Conservation (phyloP, 2,888 invertebrate genomes). For the Pteria penguin region DNA sequence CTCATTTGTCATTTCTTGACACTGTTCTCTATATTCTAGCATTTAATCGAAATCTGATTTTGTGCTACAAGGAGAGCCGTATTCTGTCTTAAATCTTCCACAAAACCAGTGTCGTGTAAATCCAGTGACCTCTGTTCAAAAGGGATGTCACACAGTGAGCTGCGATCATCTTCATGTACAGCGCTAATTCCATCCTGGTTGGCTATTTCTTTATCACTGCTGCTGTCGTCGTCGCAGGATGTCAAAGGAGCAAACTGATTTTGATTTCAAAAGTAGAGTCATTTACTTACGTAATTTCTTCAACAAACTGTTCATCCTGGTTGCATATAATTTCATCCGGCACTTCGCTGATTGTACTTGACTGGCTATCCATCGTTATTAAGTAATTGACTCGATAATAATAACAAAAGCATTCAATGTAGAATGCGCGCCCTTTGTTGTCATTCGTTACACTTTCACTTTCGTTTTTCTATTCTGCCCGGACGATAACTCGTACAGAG, state of each 20-base stretch:
- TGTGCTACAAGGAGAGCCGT: slow-evolving; percentile 10
- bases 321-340: background rate
- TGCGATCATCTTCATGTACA: background rate
- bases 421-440: too few relatives aligned
- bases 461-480: too few relatives aligned
- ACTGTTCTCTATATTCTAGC: slow-evolving; percentile 19
- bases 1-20: slow-evolving; percentile 14
- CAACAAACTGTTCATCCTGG: slow-evolving; percentile 1
- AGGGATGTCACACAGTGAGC: background rate
- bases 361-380: too few relatives aligned
- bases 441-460: too few relatives aligned
- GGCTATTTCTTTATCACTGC: too few relatives aligned
- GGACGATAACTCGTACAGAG: too few relatives aligned
- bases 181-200: background rate
- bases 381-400: too few relatives aligned
- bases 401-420: too few relatives aligned
- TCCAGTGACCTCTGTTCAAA: too few relatives aligned
- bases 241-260: background rate
- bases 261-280: background rate
- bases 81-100: too few relatives aligned
- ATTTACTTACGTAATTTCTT: background rate
- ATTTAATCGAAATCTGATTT: background rate
- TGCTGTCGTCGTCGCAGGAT: background rate
- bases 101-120: too few relatives aligned
- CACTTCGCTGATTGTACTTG: background rate